These are phyloP conservation scores for Sus scrofa DNA, from an alignment of 2,113 vertebrate species.

Conservation along the genomic window T2T-Sscrofa CM000824.6:192597001-192597500, in stretches of 20 bases:
- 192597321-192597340: too few relatives aligned
- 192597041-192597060: background rate
- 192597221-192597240: too few relatives aligned
- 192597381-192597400: background rate
- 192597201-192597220: too few relatives aligned
- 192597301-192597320: too few relatives aligned
- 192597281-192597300: too few relatives aligned
- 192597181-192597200: too few relatives aligned
- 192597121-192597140: background rate
- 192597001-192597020: constrained; percentile 8
- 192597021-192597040: background rate
- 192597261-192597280: too few relatives aligned
- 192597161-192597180: too few relatives aligned
- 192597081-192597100: background rate
- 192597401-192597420: background rate
- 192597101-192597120: background rate
- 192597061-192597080: constrained; percentile 38
- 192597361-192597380: background rate
- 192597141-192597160: too few relatives aligned
- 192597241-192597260: too few relatives aligned
- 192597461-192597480: constrained; percentile 17
- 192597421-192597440: background rate
- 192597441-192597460: background rate
- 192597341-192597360: too few relatives aligned
- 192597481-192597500: background rate